phyloP scores from a whole-genome alignment of 2,797 vertebrate species.

The Chaetophractus vellerosus region DNA sequence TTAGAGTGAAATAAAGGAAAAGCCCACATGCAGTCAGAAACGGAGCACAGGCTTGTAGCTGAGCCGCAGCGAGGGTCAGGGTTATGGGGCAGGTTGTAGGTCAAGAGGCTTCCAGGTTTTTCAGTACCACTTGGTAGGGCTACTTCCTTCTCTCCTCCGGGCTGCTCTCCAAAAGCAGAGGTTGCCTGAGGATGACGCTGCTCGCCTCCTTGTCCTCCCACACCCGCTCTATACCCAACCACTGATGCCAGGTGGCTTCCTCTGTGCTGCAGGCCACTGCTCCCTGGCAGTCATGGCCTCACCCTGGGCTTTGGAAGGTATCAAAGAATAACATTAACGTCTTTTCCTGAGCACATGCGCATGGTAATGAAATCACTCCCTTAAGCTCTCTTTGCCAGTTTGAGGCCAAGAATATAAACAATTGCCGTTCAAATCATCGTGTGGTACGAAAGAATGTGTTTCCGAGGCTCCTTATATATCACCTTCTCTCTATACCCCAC shows the following conservation, averaged over 20 bases:
- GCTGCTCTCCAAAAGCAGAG: conserved; percentile 42
- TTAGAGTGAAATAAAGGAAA: background rate
- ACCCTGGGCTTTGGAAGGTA: background rate
- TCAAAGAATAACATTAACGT: background rate
- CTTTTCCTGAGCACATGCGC: background rate
- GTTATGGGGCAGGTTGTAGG: background rate
- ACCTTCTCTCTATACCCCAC: background rate
- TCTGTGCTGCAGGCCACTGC: background rate
- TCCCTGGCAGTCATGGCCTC: background rate
- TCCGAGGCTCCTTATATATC: too few species aligned
- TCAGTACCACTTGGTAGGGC: background rate
- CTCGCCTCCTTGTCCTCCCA: background rate
- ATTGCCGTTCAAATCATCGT: background rate
- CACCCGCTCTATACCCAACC: background rate
- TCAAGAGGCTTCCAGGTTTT: background rate
- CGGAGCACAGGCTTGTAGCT: background rate
- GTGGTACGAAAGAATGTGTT: background rate
- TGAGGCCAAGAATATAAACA: background rate
- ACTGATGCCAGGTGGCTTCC: background rate
- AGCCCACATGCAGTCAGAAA: background rate
- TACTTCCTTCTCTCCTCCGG: background rate
- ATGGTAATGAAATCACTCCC: background rate
- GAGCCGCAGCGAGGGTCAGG: background rate
- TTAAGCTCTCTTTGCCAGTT: background rate
- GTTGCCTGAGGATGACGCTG: background rate